A percentile compares a stretch with the other conserved stretches of the same genome.
These are phyloP conservation scores for Sinodicranocentrus sp. DNA, from an alignment of 2,888 invertebrate species.

Conservation along the genomic window DNA sequence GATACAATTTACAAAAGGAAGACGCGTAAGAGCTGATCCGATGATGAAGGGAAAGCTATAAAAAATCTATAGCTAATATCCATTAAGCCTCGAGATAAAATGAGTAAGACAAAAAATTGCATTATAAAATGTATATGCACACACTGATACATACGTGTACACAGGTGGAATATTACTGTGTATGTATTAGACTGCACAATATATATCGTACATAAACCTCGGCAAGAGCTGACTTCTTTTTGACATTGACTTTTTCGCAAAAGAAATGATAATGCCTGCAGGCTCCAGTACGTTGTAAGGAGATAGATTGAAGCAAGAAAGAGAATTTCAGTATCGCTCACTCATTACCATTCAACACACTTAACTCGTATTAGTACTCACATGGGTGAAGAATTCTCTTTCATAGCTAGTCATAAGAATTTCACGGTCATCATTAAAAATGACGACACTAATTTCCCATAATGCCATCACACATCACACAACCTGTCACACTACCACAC, in stretches of 20 bases:
- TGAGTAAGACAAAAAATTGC: slow-evolving; percentile 40
- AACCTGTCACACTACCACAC: slow-evolving; percentile 17
- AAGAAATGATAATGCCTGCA: slow-evolving; percentile 56
- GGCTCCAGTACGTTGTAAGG: slow-evolving; percentile 38
- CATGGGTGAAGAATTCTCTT: slow-evolving; percentile 20
- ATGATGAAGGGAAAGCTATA: slow-evolving; percentile 39
- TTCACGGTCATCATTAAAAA: slow-evolving; percentile 55
- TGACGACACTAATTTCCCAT: slow-evolving; percentile 46
- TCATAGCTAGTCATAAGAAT: slow-evolving; percentile 38
- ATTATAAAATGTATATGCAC: slow-evolving; percentile 30
- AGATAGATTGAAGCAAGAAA: not conserved
- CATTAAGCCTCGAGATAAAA: slow-evolving; percentile 36
- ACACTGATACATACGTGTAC: not conserved
- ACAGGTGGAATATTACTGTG: not conserved
- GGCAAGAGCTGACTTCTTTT: slow-evolving; percentile 53
- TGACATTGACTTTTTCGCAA: slow-evolving; percentile 60
- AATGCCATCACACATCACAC: slow-evolving; percentile 14
- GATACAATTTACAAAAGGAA: slow-evolving; percentile 20
- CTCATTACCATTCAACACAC: slow-evolving; percentile 11
- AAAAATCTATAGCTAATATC: slow-evolving; percentile 38
- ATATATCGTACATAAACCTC: not conserved
- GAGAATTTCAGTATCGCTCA: slow-evolving; percentile 22
- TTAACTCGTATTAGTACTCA: slow-evolving; percentile 26
- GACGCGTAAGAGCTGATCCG: not conserved
- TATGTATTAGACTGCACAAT: slow-evolving; percentile 2